Evolutionary conservation across 2,113 vertebrate species (phyloP), one percentile per base, ranked within the genome.

Genomic region (Mola mola): DNA sequence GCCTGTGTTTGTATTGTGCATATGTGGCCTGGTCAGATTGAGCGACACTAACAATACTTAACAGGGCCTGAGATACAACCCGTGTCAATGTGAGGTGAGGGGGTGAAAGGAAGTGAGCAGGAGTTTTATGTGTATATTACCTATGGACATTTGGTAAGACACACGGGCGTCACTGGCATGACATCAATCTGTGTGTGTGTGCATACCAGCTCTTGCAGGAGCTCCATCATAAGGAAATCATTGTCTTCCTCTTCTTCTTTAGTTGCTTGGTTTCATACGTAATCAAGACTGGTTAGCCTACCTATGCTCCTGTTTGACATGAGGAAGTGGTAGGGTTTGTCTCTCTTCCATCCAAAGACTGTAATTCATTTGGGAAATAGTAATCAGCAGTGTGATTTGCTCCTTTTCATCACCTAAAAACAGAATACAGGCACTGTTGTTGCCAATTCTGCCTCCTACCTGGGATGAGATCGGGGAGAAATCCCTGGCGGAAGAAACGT

Each of bases 1-100:
- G 36, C 37, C 50, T 62, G 13, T 63, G 52, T 31, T 13, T 28
- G 17, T 48, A 63, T 33, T 3, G 8, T 11, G 6, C 9, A 33
- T n/a, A 58, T 7, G 36, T 59, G 59, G 50, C 37, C 50, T 44
- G 40, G n/a, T 28, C 43, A 36, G 25, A 41, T n/a, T 79, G 77
- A 89, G 55, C 78, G 83, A 73, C 79, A 80, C 72, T 86, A 83
- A 84, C 79, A 72, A 87, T 79, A 52, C 51, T 65, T 20, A 60
- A 80, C 60, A 46, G 43, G 41, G 50, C 19, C 34, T 25, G 51
- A 73, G 56, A 51, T 41, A 41, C 49, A 28, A 41, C 33, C 44
- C 40, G 31, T 64, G 80, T 66, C 78, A 73, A 1, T 53, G 55
- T 56, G 58, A 81, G 64, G 66, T 72, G 69, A 79, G 33, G 56